Percentiles rank a stretch among this genome's conserved stretches.
phyloP scores from a whole-genome alignment of 2,797 vertebrate species.

The Gobionotothen gibberifrons region DNA sequence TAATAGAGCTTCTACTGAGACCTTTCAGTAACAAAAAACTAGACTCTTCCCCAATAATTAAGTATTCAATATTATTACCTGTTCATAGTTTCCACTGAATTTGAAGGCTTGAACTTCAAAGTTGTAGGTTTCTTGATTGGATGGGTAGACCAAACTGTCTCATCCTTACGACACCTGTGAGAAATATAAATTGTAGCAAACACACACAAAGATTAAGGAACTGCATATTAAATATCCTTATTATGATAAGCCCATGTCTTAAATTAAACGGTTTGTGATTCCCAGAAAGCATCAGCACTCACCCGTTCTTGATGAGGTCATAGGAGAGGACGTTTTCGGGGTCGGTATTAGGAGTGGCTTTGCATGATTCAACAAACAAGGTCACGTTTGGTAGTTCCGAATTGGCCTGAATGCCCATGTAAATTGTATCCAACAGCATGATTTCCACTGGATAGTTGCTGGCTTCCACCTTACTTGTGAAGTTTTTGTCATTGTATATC shows the following conservation, averaged over 20 bases:
- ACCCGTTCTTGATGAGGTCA: conserved; percentile 80
- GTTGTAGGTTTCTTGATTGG: conserved; percentile 53
- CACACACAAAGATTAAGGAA: background rate
- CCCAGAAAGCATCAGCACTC: conserved; percentile 21
- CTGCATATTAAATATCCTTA: background rate
- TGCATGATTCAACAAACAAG: conserved; percentile 84
- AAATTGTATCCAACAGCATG: conserved; percentile 71
- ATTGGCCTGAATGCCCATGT: conserved; percentile 77
- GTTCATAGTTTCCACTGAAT: conserved; percentile 76
- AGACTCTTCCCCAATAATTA: background rate
- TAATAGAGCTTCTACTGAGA: background rate
- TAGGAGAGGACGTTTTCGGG: conserved; percentile 70
- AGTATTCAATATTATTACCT: conserved; percentile 63
- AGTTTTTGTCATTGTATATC: conserved; percentile 65
- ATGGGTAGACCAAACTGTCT: conserved; percentile 55
- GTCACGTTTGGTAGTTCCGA: conserved; percentile 69
- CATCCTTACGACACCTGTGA: conserved; percentile 75
- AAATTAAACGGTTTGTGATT: background rate
- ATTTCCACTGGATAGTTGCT: conserved; percentile 77
- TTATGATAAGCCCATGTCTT: background rate
- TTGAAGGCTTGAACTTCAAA: conserved; percentile 81
- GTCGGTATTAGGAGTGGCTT: conserved; percentile 78
- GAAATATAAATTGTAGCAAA: conserved; percentile 1
- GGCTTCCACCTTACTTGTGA: conserved; percentile 45
- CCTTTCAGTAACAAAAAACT: background rate